Evolutionary conservation across 2,888 invertebrate species (phyloP).

Genomic region (Acanthosoma haemorrhoidale): DNA sequence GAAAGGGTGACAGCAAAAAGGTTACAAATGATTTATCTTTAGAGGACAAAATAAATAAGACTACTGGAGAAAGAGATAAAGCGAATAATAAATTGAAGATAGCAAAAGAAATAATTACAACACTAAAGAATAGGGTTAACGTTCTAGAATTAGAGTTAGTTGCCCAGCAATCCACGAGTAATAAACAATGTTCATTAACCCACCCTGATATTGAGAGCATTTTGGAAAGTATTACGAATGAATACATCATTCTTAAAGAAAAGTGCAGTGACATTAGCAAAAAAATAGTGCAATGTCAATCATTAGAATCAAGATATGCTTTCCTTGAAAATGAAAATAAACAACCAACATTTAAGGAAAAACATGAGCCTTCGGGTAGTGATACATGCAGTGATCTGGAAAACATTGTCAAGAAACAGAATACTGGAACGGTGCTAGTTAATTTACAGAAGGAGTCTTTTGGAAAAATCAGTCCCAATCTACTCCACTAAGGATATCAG

Average conservation of each 20-base stretch:
- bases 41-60: background rate
- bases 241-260: background rate
- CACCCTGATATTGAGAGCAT: background rate
- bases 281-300: background rate
- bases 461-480: background rate
- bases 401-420: background rate
- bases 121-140: background rate
- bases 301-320: background rate
- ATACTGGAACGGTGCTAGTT: background rate
- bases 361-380: background rate
- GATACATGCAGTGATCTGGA: background rate
- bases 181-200: background rate
- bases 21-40: no score
- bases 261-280: background rate
- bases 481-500: background rate
- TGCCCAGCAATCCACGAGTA: background rate
- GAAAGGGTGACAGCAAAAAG: no score
- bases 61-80: background rate
- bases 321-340: background rate
- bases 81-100: background rate
- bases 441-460: background rate
- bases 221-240: background rate
- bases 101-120: background rate
- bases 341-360: background rate
- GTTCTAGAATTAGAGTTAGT: background rate